phyloP scores from a whole-genome alignment of 2,113 vertebrate species.

The Phalacrocorax carbo region DNA sequence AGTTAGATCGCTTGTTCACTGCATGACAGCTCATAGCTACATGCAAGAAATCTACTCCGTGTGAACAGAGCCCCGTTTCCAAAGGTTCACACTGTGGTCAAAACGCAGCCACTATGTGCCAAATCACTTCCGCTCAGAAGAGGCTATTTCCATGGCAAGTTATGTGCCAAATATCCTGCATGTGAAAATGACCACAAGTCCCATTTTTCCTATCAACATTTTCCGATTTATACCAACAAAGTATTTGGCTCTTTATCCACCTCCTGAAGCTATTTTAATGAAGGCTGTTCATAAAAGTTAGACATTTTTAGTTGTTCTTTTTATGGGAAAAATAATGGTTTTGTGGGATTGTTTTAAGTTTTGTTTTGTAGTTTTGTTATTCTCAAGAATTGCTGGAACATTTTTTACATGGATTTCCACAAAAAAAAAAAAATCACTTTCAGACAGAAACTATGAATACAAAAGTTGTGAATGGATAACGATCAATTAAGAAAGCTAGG shows the following conservation, averaged over 20 bases:
- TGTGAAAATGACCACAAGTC: not conserved
- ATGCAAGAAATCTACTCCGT: not conserved
- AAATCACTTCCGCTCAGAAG: not conserved
- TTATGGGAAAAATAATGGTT: not conserved
- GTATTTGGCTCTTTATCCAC: not conserved
- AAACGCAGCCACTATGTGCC: not conserved
- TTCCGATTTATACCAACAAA: not conserved
- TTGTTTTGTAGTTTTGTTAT: not conserved
- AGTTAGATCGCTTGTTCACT: not conserved
- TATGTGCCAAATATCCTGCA: not conserved
- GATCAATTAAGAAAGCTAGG: slow-evolving; percentile 1
- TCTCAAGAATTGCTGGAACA: slow-evolving; percentile 13
- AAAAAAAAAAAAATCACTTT: not conserved
- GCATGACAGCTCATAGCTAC: not conserved
- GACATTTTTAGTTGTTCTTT: not conserved
- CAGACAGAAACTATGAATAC: not conserved
- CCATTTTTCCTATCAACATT: not conserved
- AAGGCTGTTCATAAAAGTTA: not conserved
- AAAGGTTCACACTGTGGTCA: not conserved
- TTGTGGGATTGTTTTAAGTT: not conserved
- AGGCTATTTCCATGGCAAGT: not conserved
- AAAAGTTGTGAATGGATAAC: not conserved
- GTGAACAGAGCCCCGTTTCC: not conserved
- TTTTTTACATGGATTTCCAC: not conserved
- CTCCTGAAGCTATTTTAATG: not conserved